phyloP scores from a whole-genome alignment of 2,888 invertebrate species.

The Nephrocerus scutellatus region DNA sequence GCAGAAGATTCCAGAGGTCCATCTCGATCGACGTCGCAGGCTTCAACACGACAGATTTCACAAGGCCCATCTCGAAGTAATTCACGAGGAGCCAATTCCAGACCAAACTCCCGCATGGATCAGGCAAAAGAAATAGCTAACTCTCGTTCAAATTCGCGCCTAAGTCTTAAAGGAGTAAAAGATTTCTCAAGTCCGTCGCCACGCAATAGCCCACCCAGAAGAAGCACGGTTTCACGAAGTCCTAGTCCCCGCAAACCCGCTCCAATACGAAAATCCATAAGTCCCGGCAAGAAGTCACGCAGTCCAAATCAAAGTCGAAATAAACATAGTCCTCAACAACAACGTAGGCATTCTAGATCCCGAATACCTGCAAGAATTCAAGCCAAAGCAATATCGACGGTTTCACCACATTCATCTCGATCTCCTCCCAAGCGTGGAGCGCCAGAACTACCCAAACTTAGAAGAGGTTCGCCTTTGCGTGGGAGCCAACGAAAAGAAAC shows the following conservation, averaged over 20 bases:
- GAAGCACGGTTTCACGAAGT: slow-evolving; percentile 20
- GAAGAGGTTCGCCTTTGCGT: too few species aligned
- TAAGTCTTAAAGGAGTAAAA: too few species aligned
- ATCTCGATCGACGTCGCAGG: slow-evolving; percentile 30
- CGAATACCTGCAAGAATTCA: slow-evolving; percentile 33
- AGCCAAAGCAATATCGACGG: slow-evolving; percentile 20
- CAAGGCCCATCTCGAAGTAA: slow-evolving; percentile 26
- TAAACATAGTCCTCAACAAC: slow-evolving; percentile 7
- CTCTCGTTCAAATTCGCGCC: slow-evolving; percentile 30
- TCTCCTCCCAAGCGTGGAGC: slow-evolving; percentile 8
- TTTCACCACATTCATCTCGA: slow-evolving; percentile 14
- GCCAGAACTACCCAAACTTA: slow-evolving; percentile 14
- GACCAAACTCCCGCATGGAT: slow-evolving; percentile 34
- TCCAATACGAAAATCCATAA: slow-evolving; percentile 32
- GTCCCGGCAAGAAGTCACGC: slow-evolving; percentile 26
- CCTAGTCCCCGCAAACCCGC: slow-evolving; percentile 33
- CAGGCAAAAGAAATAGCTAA: slow-evolving; percentile 30
- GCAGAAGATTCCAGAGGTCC: slow-evolving; percentile 24
- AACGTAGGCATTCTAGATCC: slow-evolving; percentile 30
- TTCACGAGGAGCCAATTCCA: slow-evolving; percentile 27
- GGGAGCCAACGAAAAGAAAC: slow-evolving; percentile 27
- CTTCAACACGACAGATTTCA: slow-evolving; percentile 32
- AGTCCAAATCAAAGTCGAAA: slow-evolving; percentile 15
- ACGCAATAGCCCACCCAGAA: slow-evolving; percentile 27
- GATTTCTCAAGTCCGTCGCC: too few species aligned